These are phyloP conservation scores for Smutsia temminckii DNA, from an alignment of 2,797 vertebrate genomes.

Conservation along the genomic window DNA sequence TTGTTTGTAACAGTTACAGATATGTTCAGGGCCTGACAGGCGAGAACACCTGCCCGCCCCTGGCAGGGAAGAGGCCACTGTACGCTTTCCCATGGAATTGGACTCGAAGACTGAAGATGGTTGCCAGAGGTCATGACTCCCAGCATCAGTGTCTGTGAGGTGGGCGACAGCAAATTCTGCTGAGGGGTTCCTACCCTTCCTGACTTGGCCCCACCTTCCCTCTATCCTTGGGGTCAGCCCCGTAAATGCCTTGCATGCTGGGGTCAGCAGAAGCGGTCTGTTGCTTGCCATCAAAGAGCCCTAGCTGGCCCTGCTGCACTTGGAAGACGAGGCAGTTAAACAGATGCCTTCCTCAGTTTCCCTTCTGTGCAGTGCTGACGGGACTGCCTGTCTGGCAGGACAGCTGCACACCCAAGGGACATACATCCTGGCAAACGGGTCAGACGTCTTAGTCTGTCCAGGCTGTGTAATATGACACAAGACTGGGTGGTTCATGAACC, in stretches of 20 bases:
- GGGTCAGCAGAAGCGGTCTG: background rate
- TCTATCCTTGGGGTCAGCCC: background rate
- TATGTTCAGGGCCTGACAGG: background rate
- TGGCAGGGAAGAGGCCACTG: background rate
- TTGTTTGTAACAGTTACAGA: background rate
- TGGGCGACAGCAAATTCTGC: too few species aligned
- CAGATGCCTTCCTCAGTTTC: background rate
- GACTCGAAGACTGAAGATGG: background rate
- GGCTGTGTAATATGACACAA: background rate
- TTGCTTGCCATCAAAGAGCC: background rate
- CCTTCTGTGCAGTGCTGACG: background rate
- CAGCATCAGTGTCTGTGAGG: fast-evolving
- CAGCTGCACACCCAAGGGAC: background rate
- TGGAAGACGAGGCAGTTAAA: background rate
- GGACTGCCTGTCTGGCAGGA: fast-evolving
- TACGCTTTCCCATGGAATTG: background rate
- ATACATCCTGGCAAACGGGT: fast-evolving
- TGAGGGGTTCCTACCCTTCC: background rate
- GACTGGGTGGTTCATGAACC: fast-evolving
- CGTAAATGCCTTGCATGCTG: too few species aligned
- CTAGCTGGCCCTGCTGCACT: background rate
- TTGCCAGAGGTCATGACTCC: background rate
- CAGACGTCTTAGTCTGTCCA: background rate
- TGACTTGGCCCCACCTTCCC: background rate
- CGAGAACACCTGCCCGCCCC: background rate